Conservation (phyloP, 2,888 invertebrate genomes). For the Matsumyia berberina region DNA sequence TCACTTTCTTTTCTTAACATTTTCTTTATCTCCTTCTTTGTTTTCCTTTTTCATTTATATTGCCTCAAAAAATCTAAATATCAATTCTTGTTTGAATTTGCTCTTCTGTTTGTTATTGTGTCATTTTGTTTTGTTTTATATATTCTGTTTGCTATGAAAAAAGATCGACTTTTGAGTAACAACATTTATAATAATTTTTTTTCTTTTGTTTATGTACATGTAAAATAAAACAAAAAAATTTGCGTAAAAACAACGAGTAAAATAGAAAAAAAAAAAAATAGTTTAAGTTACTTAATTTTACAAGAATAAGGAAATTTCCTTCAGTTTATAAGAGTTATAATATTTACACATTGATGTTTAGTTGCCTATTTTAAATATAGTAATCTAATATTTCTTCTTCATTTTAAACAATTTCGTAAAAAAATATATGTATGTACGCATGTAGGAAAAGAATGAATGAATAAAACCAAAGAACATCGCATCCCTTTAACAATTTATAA, state of each 20-base stretch:
- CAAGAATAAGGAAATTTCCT: conserved; percentile 58
- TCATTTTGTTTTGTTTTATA: conserved; percentile 7
- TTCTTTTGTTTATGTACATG: conserved; percentile 61
- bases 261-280: conserved; percentile 35
- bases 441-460: conserved; percentile 64
- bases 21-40: conserved; percentile 26
- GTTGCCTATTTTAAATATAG: conserved; percentile 3
- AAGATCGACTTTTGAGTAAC: conserved; percentile 51
- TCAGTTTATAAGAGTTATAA: conserved; percentile 49
- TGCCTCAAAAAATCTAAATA: conserved; percentile 63
- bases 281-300: conserved; percentile 70
- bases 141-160: conserved; percentile 8
- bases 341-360: conserved; percentile 66
- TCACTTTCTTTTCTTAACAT: conserved; percentile 24
- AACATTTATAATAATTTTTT: conserved; percentile 42
- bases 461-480: conserved; percentile 44
- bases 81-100: conserved; percentile 23
- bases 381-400: conserved; percentile 26
- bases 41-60: conserved; percentile 59
- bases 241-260: conserved; percentile 48
- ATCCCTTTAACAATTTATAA: conserved; percentile 24
- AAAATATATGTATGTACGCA: conserved; percentile 75
- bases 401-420: conserved; percentile 71
- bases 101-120: conserved; percentile 29
- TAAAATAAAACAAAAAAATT: conserved; percentile 58